Evolutionary conservation across 2,888 invertebrate species (phyloP).

Genomic region (Nemurella pictetii): DNA sequence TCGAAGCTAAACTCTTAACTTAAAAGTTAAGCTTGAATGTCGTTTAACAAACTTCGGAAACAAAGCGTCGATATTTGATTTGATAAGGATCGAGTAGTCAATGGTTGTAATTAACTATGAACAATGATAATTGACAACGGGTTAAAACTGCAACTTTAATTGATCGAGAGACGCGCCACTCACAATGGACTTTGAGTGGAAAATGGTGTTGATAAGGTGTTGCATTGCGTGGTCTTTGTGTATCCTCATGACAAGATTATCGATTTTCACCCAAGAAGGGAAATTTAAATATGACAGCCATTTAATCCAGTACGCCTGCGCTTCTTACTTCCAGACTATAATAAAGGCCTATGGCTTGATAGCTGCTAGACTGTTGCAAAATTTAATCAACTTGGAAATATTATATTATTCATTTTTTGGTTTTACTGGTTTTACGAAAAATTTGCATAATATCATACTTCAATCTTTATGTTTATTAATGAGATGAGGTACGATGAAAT

Average conservation of each 20-base stretch:
- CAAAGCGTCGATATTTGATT: not conserved
- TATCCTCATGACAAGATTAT: not conserved
- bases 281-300: not conserved
- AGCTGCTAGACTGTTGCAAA: not conserved
- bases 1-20: not conserved
- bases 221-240: not conserved
- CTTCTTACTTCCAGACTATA: no score
- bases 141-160: not conserved
- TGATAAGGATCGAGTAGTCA: not conserved
- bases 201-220: not conserved
- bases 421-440: not conserved
- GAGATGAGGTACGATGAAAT: not conserved
- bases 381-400: not conserved
- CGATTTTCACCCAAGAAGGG: not conserved
- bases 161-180: not conserved
- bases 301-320: not conserved
- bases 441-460: not conserved
- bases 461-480: not conserved
- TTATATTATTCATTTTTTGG: not conserved
- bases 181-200: not conserved
- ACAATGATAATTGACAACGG: not conserved
- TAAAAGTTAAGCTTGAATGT: not conserved
- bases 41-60: not conserved
- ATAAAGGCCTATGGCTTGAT: not conserved
- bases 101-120: not conserved